Evolutionary conservation across 2,797 vertebrate genomes (phyloP), one percentile per base, ranked within the genome.

Genomic region (Lagorchestes hirsutus): DNA sequence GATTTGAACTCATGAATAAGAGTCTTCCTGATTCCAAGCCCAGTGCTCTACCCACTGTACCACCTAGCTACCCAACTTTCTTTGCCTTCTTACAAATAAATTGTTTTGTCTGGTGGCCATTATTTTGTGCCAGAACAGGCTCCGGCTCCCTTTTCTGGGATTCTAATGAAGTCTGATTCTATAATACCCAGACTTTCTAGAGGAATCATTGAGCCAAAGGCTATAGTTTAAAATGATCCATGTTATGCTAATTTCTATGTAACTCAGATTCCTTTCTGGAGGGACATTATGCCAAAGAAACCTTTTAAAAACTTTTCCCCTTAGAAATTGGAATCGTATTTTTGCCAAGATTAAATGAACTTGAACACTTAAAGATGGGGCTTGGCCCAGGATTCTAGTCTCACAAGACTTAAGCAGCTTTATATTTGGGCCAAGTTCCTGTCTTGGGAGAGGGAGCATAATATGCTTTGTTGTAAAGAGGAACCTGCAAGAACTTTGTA

Each of bases 341-440:
- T 91, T 91, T 91, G 90, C 90, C 54, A 55, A 91, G 90, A 91
- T 55, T 91, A 91, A 91, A 55, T 54, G 28, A 91, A 91, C 90
- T 91, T 55, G 50, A 91, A 91, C 29, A 55, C 34, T 91, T 54
- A 55, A 34, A 91, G 52, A 55, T 91, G 14, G 29, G 18, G 52
- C 54, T 91, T 91, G 90, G 90, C 29, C 55, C 90, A n/a, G 13
- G 54, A 91, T 14, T 91, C 29, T 54, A 55, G 54, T 29, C 90
- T 91, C 28, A 55, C 54, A 91, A 91, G 29, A 14, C 6, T 91
- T 91, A 91, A 91, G 90, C 18, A 55, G 90, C 52, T 91, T 91
- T 46, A 91, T 16, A 55, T 34, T 91, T n/a, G 31, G 90, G 28
- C 90, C 50, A 54, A 91, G 28, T 91, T 55, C 28, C 34, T 16